phyloP scores from a whole-genome alignment of 2,113 vertebrate genomes.

The Ameiurus melas region DNA sequence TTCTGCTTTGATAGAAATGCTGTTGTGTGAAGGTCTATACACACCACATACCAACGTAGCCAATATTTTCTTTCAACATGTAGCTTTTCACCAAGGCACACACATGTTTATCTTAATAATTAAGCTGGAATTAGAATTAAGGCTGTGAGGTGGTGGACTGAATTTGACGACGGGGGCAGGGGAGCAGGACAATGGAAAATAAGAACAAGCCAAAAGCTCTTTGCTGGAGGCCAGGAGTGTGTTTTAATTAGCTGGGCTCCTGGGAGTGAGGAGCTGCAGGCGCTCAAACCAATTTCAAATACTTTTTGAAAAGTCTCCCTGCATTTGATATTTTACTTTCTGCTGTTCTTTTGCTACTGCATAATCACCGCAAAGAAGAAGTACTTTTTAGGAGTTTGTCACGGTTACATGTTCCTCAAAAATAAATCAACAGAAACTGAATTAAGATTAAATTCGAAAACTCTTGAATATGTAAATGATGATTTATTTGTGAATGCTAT shows the following conservation, averaged over 20 bases:
- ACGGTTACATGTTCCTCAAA: slow-evolving; percentile 4
- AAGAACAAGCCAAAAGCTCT: slow-evolving; percentile 16
- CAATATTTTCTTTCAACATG: not conserved
- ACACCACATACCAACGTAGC: not conserved
- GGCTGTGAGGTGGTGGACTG: not conserved
- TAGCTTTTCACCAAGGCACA: slow-evolving; percentile 1
- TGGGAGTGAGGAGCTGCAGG: slow-evolving; percentile 35
- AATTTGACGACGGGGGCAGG: slow-evolving; percentile 7
- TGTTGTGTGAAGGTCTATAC: slow-evolving; percentile 6
- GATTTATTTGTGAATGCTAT: not conserved
- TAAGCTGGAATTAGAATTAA: slow-evolving; percentile 15
- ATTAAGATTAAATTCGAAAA: not conserved
- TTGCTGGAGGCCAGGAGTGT: slow-evolving; percentile 39
- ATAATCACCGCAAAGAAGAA: slow-evolving; percentile 10
- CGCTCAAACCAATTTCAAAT: slow-evolving; percentile 41
- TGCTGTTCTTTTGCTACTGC: slow-evolving; percentile 26
- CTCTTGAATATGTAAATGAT: not conserved
- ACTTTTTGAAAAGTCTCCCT: slow-evolving; percentile 45
- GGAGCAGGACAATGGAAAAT: slow-evolving; percentile 32
- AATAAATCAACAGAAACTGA: not conserved
- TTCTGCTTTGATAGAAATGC: not conserved
- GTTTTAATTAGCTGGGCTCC: slow-evolving; percentile 55
- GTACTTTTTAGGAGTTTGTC: not conserved
- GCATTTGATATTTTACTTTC: slow-evolving; percentile 13
- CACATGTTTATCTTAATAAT: slow-evolving; percentile 12